A percentile compares a stretch with the other conserved stretches of the same genome.
phyloP scores from a whole-genome alignment of 2,113 vertebrate species.

The Microcebus murinus region DNA sequence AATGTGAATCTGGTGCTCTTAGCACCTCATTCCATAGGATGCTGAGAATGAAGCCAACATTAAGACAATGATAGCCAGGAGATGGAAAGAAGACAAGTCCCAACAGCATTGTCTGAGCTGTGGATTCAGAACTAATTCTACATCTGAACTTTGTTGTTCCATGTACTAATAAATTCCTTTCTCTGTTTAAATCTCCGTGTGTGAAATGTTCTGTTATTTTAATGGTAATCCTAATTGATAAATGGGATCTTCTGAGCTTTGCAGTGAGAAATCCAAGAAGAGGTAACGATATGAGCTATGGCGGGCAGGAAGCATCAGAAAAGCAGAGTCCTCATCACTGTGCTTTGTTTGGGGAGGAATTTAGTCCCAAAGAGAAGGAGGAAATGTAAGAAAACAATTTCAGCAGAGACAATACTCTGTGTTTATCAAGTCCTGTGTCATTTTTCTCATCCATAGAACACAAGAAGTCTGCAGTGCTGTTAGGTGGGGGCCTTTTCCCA shows the following conservation, averaged over 20 bases:
- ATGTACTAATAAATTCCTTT: background rate
- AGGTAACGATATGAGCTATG: background rate
- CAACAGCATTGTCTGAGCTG: background rate
- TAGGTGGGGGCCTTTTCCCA: accelerated
- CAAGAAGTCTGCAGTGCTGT: background rate
- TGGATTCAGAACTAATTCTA: background rate
- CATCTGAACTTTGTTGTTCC: background rate
- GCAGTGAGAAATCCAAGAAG: background rate
- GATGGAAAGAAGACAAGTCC: background rate
- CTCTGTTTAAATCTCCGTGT: background rate
- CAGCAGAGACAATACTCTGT: background rate
- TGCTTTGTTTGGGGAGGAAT: background rate
- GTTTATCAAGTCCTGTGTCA: background rate
- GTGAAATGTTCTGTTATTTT: background rate
- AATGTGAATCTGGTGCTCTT: background rate
- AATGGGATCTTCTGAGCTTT: background rate
- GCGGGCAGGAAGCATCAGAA: background rate
- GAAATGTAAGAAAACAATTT: background rate
- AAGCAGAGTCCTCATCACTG: background rate
- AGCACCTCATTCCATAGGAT: background rate
- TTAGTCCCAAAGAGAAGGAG: background rate
- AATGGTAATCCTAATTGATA: background rate
- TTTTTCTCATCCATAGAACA: background rate
- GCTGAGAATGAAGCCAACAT: background rate
- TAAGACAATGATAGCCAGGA: background rate